Evolutionary conservation across 1,140 invertebrate genomes (phyloP), one percentile per base, ranked within the genome.

Genomic region (Whitmania pigra): DNA sequence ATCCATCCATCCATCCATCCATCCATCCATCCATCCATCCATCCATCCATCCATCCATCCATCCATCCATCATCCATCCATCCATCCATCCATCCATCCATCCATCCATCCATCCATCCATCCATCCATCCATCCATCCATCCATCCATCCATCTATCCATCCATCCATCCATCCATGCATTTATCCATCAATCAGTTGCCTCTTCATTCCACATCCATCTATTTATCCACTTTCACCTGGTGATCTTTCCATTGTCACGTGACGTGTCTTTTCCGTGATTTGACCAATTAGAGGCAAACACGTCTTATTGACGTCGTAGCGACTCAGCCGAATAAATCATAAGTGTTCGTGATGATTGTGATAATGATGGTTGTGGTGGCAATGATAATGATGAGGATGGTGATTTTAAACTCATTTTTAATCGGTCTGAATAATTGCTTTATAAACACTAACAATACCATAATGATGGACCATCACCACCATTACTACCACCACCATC

Each of bases 1-100:
- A 68, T 31, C 67, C 27, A 31, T 68, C 27, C 67, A 68, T 68
- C 67, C 67, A 68, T 68, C 67, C 67, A 68, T 68, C 67, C 67
- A 68, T 68, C 67, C 67, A 31, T 68, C 67, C 67, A 68, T 68
- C 67, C 67, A 68, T 68, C 67, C 67, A 68, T 68, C 36, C 67
- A 31, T 68, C 67, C 67, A 31, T 68, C n/a, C 67, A 68, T 68
- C 67, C 36, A 68, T 68, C 67, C 27, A 68, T 68, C 67, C 36
- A 68, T 40, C 36, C 36, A 68, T 68, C 20, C 36, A 31, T 68
- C 20, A n/a, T n/a, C n/a, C 36, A 31, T 31, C 25, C 67, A 68
- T 68, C 20, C 36, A 31, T 68, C 20, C 36, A 68, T 68, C 20
- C n/a, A 31, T 68, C 20, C 67, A 31, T 68, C 36, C 67, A 68